Evolutionary conservation across 2,797 vertebrate genomes (phyloP), one percentile per base, ranked within the genome.

Genomic region (Apogon talboti): DNA sequence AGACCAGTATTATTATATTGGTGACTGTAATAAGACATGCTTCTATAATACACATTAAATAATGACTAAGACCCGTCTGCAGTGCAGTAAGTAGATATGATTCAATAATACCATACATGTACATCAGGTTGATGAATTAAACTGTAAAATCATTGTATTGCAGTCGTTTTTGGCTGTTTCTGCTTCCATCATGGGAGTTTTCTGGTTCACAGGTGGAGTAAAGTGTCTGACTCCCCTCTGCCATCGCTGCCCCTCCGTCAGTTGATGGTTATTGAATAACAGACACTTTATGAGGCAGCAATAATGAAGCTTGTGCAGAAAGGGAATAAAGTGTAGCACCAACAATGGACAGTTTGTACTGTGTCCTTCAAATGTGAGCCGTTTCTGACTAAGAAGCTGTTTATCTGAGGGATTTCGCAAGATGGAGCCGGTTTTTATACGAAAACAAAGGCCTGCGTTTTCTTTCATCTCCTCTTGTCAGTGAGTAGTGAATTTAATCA

Each of bases 181-280:
- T 50, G 21, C 21, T 66, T 44, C 19, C 43, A 33, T 63, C 74
- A 52, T 7, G 21, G 16, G 21, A 51, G 18, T 16, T 69, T 19
- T 60, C 15, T 71, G 38, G 21, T 56, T 54, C 45, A 46, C 35
- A 19, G 42, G 15, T 30, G 18, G 11, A 43, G 28, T 35, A n/a
- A 13, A 43, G 45, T 3, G 7, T 4, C 56, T 47, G 38, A 59
- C 54, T 73, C 69, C 78, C 76, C 71, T 72, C 71, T 35, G 48
- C 38, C 42, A 65, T 49, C 24, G 18, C 81, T 56, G 50, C 66
- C 82, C 87, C 78, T 77, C 56, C 52, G 62, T 66, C 54, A 48
- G 28, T 11, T 24, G 64, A 75, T 71, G 81, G 91, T 94, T 92
- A 93, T 85, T 94, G 86, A 92, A 89, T 93, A 93, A 94, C 91